Percentiles rank a stretch among this genome's conserved stretches.
Conservation (phyloP, 2,888 invertebrate genomes). For the Geotrupes spiniger region DNA sequence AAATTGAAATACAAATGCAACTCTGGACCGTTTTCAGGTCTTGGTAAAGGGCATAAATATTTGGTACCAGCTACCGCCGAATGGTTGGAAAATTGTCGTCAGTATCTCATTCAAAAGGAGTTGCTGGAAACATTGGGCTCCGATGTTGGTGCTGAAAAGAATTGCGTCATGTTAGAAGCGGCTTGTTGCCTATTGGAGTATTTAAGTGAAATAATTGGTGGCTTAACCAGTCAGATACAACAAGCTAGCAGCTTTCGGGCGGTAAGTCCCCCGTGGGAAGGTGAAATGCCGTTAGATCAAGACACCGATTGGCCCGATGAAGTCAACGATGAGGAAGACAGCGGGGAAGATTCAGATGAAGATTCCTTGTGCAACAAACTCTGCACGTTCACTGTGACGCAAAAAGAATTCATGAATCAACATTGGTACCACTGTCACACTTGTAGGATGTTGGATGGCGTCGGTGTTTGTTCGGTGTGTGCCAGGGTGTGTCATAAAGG, state of each 20-base stretch:
- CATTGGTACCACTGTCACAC: conserved; percentile 99
- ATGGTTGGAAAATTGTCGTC: conserved; percentile 76
- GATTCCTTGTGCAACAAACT: conserved; percentile 87
- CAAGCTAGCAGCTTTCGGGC: conserved; percentile 45
- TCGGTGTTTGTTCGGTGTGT: conserved; percentile 97
- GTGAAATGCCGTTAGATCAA: conserved; percentile 68
- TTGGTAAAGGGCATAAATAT: conserved; percentile 69
- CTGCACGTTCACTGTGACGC: conserved; percentile 95
- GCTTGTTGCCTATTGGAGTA: conserved; percentile 84
- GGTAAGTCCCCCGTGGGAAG: conserved; percentile 75
- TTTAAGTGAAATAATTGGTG: conserved; percentile 70
- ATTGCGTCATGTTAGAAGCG: conserved; percentile 63
- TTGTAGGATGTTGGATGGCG: conserved; percentile 97
- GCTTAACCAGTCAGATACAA: conserved; percentile 45
- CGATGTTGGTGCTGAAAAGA: conserved; percentile 50
- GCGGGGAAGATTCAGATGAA: conserved; percentile 93
- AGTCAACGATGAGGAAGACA: conserved; percentile 86
- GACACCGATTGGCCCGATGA: conserved; percentile 88
- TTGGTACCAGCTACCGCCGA: conserved; percentile 76
- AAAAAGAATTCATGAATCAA: conserved; percentile 97
- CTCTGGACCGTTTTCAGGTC: too few species aligned
- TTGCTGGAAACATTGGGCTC: conserved; percentile 56
- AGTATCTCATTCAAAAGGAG: conserved; percentile 58
- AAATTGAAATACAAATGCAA: too few species aligned
- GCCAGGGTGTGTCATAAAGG: conserved; percentile 95